Evolutionary conservation across 2,113 vertebrate species (phyloP).

Genomic region (Lates calcarifer): DNA sequence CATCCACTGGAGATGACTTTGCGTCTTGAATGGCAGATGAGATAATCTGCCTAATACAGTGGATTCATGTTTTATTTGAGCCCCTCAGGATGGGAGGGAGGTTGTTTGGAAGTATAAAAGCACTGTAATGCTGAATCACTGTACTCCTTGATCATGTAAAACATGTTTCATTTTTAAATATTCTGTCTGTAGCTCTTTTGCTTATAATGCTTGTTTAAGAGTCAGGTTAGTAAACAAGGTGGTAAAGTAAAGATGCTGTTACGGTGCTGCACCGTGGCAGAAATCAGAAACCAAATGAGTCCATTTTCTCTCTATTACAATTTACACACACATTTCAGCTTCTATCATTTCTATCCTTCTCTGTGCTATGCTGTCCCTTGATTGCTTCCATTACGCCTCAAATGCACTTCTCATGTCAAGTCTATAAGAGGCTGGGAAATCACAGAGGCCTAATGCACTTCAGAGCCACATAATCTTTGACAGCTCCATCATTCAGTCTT

Average conservation of each 20-base stretch:
- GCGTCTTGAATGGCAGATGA: constrained; percentile 75
- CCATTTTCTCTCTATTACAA: constrained; percentile 16
- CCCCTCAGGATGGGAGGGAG: constrained; percentile 27
- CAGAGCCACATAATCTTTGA: constrained; percentile 60
- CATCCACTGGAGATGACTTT: constrained; percentile 69
- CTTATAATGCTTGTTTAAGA: background rate
- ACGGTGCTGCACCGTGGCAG: background rate
- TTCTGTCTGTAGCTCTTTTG: background rate
- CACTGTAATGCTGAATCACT: constrained; percentile 25
- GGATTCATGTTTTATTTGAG: constrained; percentile 59
- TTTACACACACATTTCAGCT: constrained; percentile 27
- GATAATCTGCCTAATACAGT: constrained; percentile 73
- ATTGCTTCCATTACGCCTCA: constrained; percentile 63
- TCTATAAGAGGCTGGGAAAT: constrained; percentile 58
- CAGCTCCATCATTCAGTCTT: constrained; percentile 59
- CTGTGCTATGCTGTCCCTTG: constrained; percentile 46
- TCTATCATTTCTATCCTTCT: constrained; percentile 32
- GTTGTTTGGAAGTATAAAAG: constrained; percentile 40
- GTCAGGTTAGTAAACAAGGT: background rate
- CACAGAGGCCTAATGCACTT: constrained; percentile 55
- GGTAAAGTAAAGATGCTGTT: constrained; percentile 3
- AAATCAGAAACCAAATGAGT: constrained; percentile 20
- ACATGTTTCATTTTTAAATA: constrained; percentile 6
- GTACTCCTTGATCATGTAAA: constrained; percentile 8
- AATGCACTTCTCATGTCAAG: constrained; percentile 62